Conservation (phyloP, 2,797 vertebrate species). For the Hapalemur alaotrensis region DNA sequence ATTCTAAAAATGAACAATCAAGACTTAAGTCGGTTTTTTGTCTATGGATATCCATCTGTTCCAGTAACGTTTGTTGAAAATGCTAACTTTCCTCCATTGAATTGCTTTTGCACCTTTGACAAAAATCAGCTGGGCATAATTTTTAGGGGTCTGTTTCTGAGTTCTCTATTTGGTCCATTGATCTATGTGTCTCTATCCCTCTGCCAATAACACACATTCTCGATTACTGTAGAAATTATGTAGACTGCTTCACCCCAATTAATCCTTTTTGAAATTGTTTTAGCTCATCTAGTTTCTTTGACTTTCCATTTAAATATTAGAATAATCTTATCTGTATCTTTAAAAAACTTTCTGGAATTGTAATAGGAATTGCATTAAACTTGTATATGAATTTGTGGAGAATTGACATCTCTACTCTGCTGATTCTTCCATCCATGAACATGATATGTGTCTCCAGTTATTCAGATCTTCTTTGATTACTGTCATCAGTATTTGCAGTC, state of each 20-base stretch:
- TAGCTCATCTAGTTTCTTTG: background rate
- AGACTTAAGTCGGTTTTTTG: background rate
- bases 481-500: background rate
- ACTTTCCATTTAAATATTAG: background rate
- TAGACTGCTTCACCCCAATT: background rate
- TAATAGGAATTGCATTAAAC: background rate
- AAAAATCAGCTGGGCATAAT: background rate
- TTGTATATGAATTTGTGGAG: background rate
- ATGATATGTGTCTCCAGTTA: background rate
- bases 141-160: background rate
- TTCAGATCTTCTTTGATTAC: background rate
- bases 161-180: background rate
- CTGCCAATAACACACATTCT: background rate
- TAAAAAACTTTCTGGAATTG: background rate
- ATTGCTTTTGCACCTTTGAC: background rate
- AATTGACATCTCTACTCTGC: background rate
- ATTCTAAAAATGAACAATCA: background rate
- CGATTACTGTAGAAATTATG: background rate
- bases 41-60: background rate
- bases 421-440: background rate
- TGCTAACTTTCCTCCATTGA: background rate
- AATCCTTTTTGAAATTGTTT: background rate
- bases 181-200: background rate
- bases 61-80: background rate
- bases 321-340: background rate